Percentiles rank a stretch among this genome's conserved stretches.
Conservation (phyloP, 1,140 invertebrate genomes). For the Drosophila sp. region DNA sequence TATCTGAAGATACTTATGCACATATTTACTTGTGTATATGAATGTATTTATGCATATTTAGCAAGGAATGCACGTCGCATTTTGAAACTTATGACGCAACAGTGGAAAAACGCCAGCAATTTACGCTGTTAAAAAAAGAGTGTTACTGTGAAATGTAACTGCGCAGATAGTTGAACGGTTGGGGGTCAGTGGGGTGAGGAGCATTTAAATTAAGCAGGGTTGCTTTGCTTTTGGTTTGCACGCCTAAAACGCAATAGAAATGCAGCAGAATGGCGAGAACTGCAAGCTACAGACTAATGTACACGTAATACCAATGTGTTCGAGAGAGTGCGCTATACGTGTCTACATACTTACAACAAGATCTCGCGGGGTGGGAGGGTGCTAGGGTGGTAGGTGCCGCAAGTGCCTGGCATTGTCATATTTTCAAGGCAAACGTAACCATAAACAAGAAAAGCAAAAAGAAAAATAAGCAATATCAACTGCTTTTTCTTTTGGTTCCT, state of each 20-base stretch:
- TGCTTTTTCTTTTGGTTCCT: conserved; percentile 9
- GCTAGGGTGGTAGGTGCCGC: conserved; percentile 23
- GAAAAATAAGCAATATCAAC: too few species aligned
- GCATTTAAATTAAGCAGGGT: conserved; percentile 63
- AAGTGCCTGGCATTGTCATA: conserved; percentile 62
- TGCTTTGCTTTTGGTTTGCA: conserved; percentile 51
- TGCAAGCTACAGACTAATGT: conserved; percentile 39
- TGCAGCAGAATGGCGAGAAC: conserved; percentile 61
- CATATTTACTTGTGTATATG: not conserved
- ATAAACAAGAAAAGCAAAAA: conserved; percentile 35
- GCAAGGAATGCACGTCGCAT: conserved; percentile 26
- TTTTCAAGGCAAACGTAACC: conserved; percentile 68
- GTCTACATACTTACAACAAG: conserved; percentile 27
- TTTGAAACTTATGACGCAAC: conserved; percentile 65
- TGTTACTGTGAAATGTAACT: conserved; percentile 70
- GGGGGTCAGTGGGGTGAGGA: conserved; percentile 33
- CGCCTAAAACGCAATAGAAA: conserved; percentile 77
- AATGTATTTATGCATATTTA: not conserved
- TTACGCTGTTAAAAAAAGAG: conserved; percentile 21
- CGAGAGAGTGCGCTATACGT: conserved; percentile 49
- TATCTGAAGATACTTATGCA: conserved; percentile 11
- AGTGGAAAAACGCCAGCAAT: conserved; percentile 54
- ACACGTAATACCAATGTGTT: conserved; percentile 43
- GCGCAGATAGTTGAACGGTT: conserved; percentile 63
- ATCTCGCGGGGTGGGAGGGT: conserved; percentile 22